Conservation (phyloP, 1,140 invertebrate genomes). For the Planococcus citri region DNA sequence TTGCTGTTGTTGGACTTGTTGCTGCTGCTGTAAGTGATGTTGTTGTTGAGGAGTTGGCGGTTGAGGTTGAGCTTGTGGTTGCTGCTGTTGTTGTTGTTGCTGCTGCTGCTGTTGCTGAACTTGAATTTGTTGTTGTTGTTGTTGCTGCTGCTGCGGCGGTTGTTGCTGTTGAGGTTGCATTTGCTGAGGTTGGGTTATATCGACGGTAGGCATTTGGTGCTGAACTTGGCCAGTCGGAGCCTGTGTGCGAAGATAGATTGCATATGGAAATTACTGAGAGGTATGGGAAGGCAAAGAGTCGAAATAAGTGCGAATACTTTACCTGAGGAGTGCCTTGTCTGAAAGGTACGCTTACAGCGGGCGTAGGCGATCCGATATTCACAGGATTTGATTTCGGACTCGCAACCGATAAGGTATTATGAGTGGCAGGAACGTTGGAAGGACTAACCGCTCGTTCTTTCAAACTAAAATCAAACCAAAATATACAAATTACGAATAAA, state of each 20-base stretch:
- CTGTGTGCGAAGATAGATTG: conserved; percentile 8
- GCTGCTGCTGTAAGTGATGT: conserved; percentile 32
- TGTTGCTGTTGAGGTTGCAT: conserved; percentile 23
- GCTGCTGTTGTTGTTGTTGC: conserved; percentile 35
- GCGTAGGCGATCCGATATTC: conserved; percentile 33
- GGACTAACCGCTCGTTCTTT: conserved; percentile 70
- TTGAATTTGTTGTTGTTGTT: conserved; percentile 25
- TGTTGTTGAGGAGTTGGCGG: conserved; percentile 28
- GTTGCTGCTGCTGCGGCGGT: conserved; percentile 20
- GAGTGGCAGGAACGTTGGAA: conserved; percentile 32
- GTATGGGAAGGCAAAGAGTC: neutral
- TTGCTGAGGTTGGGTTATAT: conserved; percentile 21
- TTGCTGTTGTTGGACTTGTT: too few relatives aligned
- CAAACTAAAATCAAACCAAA: conserved; percentile 50
- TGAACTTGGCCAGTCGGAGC: neutral
- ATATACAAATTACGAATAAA: too few relatives aligned
- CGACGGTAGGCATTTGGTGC: conserved; percentile 15
- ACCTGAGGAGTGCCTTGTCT: neutral
- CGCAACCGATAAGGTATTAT: conserved; percentile 33
- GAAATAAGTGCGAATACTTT: neutral
- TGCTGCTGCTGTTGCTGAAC: conserved; percentile 34
- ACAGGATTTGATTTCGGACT: conserved; percentile 45
- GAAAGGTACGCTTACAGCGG: conserved; percentile 19
- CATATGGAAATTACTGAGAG: neutral
- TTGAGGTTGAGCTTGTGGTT: conserved; percentile 35